Base-by-base conservation (phyloP, 2,797 vertebrate species). In the Sebastes steindachneri region DNA sequence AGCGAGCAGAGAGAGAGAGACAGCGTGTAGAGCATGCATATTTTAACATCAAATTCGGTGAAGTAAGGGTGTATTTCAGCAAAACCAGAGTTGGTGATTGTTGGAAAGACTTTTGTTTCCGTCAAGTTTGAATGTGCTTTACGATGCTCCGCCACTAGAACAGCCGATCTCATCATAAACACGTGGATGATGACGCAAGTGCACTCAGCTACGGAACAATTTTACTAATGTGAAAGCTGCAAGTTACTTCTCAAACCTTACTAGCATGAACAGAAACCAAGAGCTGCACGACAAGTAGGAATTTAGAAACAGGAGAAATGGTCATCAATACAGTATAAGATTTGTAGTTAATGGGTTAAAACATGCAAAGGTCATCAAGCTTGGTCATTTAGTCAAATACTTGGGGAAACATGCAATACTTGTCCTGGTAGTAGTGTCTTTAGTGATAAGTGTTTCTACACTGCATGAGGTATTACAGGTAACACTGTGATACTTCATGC, bases 401-500 rank as follows among this genome's bases (percentile, higher is more conserved):
- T 88, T 65, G 51, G 84, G 78, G n/a, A 25, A 28, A 35, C 73
- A 60, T 69, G 74, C 80, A 92, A 92, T 90, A 92, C 89, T 90
- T 77, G 67, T 85, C 64, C 60, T 79, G 66, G 79, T 89, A 76
- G 74, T 89, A 79, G 86, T 88, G 85, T 90, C 66, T 79, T 68
- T 79, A 70, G 75, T 80, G 68, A 76, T 54, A 73, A 69, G 82
- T 69, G 76, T 84, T 73, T 86, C 67, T 78, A 80, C 53, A 88
- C 75, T 80, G 77, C 73, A 84, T 77, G 74, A 82, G 69, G 73
- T 60, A 65, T 69, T 35, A 84, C 84, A 83, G 65, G 29, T 71
- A 83, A 87, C 80, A 74, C 80, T 74, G 65, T 15, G 29, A 89
- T 83, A 83, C 80, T 21, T 15, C 25, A 78, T 65, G 77, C 60